A percentile compares a stretch with the other conserved stretches of the same genome.
Conservation (phyloP, 2,113 vertebrate species). For the Lagopus muta region DNA sequence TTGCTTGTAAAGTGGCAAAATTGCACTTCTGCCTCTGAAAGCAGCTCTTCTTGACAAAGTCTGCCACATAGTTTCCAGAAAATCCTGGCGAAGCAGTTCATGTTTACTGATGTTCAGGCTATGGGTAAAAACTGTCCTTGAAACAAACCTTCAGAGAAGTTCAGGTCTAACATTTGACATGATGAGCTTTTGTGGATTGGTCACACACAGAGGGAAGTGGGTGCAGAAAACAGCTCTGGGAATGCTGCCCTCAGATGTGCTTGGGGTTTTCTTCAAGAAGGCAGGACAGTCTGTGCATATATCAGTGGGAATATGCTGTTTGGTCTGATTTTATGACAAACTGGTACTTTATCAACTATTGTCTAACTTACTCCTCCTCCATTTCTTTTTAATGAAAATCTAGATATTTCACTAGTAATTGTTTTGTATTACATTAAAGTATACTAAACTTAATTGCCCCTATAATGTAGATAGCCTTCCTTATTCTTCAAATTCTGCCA, state of each 20-base stretch:
- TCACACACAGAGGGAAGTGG: neutral
- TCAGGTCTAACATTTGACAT: neutral
- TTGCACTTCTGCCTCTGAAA: accelerated
- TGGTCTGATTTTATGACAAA: neutral
- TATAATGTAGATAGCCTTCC: neutral
- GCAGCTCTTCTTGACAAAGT: neutral
- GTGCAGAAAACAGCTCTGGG: neutral
- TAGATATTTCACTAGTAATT: neutral
- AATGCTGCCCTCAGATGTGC: neutral
- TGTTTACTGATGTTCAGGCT: accelerated
- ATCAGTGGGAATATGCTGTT: neutral
- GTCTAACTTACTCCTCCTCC: neutral
- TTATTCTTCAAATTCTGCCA: neutral
- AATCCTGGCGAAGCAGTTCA: accelerated
- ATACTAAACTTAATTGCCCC: accelerated
- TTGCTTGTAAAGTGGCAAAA: neutral
- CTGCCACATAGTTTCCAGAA: accelerated
- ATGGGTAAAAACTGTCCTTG: neutral
- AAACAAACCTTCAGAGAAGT: accelerated
- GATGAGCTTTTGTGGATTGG: too few relatives aligned
- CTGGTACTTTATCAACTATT: neutral
- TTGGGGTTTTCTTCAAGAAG: neutral
- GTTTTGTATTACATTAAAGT: neutral
- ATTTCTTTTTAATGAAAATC: neutral
- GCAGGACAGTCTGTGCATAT: neutral